Base-by-base conservation (phyloP, 2,888 invertebrate genomes). In the Choreutis nemorana region DNA sequence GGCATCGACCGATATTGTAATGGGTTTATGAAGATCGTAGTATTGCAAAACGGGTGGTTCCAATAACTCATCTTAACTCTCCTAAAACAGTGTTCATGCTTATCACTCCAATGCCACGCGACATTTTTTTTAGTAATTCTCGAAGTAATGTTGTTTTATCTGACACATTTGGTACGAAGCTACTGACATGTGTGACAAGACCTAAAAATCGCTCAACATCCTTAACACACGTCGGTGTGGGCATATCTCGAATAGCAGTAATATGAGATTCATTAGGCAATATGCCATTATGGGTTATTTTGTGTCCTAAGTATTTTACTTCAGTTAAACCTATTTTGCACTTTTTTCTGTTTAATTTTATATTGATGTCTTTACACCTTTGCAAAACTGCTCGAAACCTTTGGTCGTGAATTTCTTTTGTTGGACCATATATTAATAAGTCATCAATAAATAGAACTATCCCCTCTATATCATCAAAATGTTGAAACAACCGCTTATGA, bases 401-500 rank as follows among this genome's bases (percentile, higher is more conserved):
- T 10, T 13, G 8, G 11, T 37, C 34, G 14, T 37, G 34, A 4
- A 29, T 26, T 8, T 23, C 14, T 28, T 34, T 28, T 9, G 15
- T 20, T 6, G 22, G 14, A 1, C 22, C 31, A n/a, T 10, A 28
- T 4, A 35, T 23, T 9, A 32, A 22, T 6, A 35, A 11, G 22
- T 35, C 35, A 21, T 36, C 36, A 4, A 33, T 8, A 23, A 16
- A 29, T 3, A 23, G 11, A 14, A 14, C 22, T n/a, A 30, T 25
- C 2, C 29, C 29, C 20, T 29, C 24, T 3, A 29, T 29, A 5
- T 29, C 23, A 16, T 29, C 29, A 20, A 29, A 29, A 24, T 29
- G 14, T 30, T 38, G 34, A 28, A 31, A 33, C 4, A 38, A 10
- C 20, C 12, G 35, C 34, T 40, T 45, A 29, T 41, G 44, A 32